phyloP scores from a whole-genome alignment of 2,113 vertebrate genomes.

The Bothrops jararaca region DNA sequence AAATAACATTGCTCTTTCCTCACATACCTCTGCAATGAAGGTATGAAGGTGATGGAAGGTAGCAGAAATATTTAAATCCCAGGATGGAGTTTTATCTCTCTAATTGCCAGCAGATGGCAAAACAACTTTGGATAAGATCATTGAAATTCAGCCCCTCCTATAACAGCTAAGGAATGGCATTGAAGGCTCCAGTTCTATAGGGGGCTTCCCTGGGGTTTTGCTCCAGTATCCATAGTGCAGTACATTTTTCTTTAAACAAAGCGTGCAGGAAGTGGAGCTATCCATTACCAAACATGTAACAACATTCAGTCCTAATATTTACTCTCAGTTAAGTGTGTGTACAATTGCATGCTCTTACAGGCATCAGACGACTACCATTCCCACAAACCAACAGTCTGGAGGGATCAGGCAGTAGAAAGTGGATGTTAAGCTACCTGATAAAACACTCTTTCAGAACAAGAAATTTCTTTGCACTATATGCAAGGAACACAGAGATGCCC shows the following conservation, averaged over 20 bases:
- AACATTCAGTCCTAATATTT: too few relatives aligned
- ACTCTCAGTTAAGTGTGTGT: too few relatives aligned
- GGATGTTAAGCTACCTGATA: neutral
- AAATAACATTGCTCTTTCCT: neutral
- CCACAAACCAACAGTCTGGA: neutral
- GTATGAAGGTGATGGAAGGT: neutral
- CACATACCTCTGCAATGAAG: neutral
- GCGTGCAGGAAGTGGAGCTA: neutral
- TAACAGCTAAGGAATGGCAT: neutral
- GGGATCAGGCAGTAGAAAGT: neutral
- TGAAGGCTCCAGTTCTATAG: too few relatives aligned
- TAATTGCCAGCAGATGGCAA: slow-evolving; percentile 4
- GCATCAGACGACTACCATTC: neutral
- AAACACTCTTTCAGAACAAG: neutral
- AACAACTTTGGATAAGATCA: neutral
- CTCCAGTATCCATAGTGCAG: too few relatives aligned
- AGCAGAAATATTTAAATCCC: neutral
- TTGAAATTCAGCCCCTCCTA: neutral
- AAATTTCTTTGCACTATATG: too few relatives aligned
- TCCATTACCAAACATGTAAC: neutral
- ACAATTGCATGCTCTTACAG: neutral
- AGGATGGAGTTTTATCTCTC: neutral
- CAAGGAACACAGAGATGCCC: neutral
- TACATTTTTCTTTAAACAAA: neutral
- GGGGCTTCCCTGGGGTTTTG: neutral